Base-by-base conservation (phyloP, 2,888 invertebrate genomes). In the Ellobium chinense region DNA sequence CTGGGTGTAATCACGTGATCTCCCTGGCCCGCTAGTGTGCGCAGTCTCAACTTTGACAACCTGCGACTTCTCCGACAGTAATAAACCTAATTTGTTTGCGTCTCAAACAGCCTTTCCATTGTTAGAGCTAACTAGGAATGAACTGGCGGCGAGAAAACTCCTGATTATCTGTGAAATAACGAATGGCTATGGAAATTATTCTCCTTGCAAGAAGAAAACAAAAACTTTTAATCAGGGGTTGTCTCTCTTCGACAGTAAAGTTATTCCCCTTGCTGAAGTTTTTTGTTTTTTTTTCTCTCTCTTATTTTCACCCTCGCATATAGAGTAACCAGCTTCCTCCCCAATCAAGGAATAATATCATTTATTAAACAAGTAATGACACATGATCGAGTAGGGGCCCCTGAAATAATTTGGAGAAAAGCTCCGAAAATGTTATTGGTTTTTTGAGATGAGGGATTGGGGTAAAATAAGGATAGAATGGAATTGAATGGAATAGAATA, bases 261-360 rank as follows among this genome's bases (percentile, higher is more conserved):
- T 62, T 74, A 60, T 74, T 60, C 72, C 72, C 72, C 72, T 56
- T 24, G 60, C 56, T n/a, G 36, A 36, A 24, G 14, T 37, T 58
- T 12, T 65, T 34, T 27, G 34, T 31, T 34, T 31, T n/a, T 56
- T 56, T 31, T 7, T 9, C 69, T 27, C 37, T 34, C 21, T 9
- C 14, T 39, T n/a, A n/a, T 29, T 29, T 27, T 65, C 27, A 29
- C 27, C 29, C 39, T 24, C 66, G 76, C 76, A 76, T 76, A 76
- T 54, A 76, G 66, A 65, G 66, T 66, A 54, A 56, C 66, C 54
- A 65, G 68, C 69, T 69, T 77, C 77, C 60, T 68, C 69, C 69
- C 77, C 68, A 77, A 77, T 77, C 77, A 60, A 77, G 77, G 60
- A 77, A 77, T 77, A 77, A 77, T 77, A 77, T 77, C 77, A 77